A percentile compares a stretch with the other conserved stretches of the same genome.
Evolutionary conservation across 2,888 invertebrate genomes (phyloP).

Genomic region (Athetis lepigone): DNA sequence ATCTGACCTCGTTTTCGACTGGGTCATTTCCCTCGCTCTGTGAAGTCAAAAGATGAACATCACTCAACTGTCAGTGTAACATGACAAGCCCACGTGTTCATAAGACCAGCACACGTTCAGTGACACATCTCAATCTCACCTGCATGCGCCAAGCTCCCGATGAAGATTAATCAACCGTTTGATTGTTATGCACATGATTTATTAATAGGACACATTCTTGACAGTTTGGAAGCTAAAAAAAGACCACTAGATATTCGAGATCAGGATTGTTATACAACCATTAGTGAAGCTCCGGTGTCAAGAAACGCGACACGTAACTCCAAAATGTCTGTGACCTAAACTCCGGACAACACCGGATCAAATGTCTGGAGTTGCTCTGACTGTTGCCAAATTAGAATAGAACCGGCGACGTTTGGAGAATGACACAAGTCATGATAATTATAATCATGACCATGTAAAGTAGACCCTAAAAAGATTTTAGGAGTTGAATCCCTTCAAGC

Average conservation of each 20-base stretch:
- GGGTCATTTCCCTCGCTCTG: conserved; percentile 21
- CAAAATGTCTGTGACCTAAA: conserved; percentile 42
- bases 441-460: neutral
- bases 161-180: conserved; percentile 52
- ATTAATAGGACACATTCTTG: conserved; percentile 46
- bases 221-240: conserved; percentile 31
- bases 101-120: conserved; percentile 17
- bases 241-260: conserved; percentile 24
- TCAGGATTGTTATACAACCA: conserved; percentile 4
- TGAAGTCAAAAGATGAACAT: conserved; percentile 21
- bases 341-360: conserved; percentile 35
- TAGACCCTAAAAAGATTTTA: too few species aligned
- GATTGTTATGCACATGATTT: conserved; percentile 52
- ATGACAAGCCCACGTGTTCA: conserved; percentile 39
- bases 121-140: conserved; percentile 56
- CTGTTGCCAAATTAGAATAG: conserved; percentile 50
- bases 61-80: conserved; percentile 29
- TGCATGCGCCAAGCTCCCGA: conserved; percentile 28
- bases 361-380: conserved; percentile 46
- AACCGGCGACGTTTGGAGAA: conserved; percentile 13
- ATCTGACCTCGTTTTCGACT: conserved; percentile 22
- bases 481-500: neutral
- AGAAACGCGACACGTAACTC: conserved; percentile 28
- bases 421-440: neutral
- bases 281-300: conserved; percentile 12